Percentiles rank a stretch among this genome's conserved stretches.
These are phyloP conservation scores for Xanthia togata DNA, from an alignment of 2,888 invertebrate genomes.

Conservation along the genomic window DNA sequence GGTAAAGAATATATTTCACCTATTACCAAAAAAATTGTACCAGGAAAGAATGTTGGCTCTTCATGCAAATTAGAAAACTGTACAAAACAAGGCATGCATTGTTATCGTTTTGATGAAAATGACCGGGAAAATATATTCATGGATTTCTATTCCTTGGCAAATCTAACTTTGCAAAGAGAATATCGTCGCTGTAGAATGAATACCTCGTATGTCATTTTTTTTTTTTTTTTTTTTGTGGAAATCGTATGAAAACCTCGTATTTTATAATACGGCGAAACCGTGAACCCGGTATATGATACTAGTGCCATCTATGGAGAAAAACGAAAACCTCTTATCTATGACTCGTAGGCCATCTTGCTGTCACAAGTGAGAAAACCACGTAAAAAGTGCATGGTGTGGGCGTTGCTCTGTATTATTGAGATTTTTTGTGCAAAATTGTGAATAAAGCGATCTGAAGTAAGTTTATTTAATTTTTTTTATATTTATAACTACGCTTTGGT, in stretches of 20 bases:
- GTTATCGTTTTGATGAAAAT: too few species aligned
- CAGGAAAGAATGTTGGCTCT: too few species aligned
- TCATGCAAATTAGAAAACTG: too few species aligned
- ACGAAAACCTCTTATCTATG: slow-evolving; percentile 15
- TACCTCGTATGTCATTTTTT: too few species aligned
- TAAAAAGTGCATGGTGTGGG: slow-evolving; percentile 17
- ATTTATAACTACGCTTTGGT: background rate
- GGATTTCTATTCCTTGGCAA: too few species aligned
- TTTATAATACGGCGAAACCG: slow-evolving; percentile 5
- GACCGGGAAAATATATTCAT: too few species aligned
- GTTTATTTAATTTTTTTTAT: background rate
- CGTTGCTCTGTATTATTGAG: slow-evolving; percentile 4
- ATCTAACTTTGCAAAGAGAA: too few species aligned
- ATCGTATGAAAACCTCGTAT: slow-evolving; percentile 1
- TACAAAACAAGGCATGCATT: too few species aligned
- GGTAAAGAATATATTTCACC: too few species aligned
- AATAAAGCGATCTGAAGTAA: slow-evolving; percentile 13
- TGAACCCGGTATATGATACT: background rate
- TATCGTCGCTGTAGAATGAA: too few species aligned
- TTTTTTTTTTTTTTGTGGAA: too few species aligned
- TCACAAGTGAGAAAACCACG: background rate
- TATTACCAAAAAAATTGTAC: too few species aligned
- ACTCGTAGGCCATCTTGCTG: slow-evolving; percentile 7
- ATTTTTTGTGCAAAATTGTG: slow-evolving; percentile 18
- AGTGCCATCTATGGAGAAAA: slow-evolving; percentile 10